Conservation (phyloP, 2,113 vertebrate genomes). For the Tonatia bakeri region DNA sequence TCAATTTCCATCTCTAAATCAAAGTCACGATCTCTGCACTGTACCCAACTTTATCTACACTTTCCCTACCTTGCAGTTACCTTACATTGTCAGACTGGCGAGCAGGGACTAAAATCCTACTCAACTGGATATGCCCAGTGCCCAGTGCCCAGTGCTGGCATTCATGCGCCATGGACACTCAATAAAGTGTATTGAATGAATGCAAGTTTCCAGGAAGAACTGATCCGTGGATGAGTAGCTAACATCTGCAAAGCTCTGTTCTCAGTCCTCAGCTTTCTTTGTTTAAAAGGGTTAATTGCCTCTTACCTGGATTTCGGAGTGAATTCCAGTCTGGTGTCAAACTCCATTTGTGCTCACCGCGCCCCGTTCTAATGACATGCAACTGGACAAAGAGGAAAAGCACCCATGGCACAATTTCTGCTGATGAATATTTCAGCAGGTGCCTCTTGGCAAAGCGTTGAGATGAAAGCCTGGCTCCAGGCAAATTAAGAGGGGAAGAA, state of each 20-base stretch:
- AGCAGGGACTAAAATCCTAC: not conserved
- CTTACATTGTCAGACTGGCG: not conserved
- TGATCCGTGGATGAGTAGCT: rapidly evolving
- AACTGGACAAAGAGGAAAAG: conserved; percentile 83
- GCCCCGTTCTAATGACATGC: conserved; percentile 79
- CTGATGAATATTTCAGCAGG: conserved; percentile 86
- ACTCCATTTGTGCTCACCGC: conserved; percentile 75
- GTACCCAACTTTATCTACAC: rapidly evolving
- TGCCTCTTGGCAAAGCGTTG: conserved; percentile 86
- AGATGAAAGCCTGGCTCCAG: conserved; percentile 87
- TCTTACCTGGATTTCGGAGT: conserved; percentile 74
- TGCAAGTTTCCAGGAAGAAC: not conserved
- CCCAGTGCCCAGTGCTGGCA: not conserved
- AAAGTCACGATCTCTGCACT: rapidly evolving
- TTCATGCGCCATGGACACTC: rapidly evolving
- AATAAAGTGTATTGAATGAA: rapidly evolving
- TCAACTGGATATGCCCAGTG: rapidly evolving
- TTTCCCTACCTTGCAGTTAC: rapidly evolving
- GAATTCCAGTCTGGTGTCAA: conserved; percentile 74
- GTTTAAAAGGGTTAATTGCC: conserved; percentile 76
- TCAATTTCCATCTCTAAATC: no score
- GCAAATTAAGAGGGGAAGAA: conserved; percentile 83
- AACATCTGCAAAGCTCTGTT: not conserved
- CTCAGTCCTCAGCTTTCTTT: conserved; percentile 28
- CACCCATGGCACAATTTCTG: conserved; percentile 85